These are phyloP conservation scores for Melieria picta DNA, from an alignment of 2,888 invertebrate species.

Conservation along the genomic window DNA sequence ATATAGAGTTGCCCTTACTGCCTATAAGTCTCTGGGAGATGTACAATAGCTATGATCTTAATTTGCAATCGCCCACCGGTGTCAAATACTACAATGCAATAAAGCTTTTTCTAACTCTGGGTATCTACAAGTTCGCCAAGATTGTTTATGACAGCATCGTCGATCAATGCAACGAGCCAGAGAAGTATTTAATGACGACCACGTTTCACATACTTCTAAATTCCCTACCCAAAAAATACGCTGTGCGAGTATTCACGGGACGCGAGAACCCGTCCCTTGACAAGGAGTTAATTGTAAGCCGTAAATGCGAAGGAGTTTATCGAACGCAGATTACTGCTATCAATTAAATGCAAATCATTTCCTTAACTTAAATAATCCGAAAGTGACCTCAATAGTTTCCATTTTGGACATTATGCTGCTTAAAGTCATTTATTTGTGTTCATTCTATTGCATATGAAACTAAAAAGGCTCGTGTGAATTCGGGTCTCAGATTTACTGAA, in stretches of 20 bases:
- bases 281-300: too few species aligned
- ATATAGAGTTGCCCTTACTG: slow-evolving; percentile 34
- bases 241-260: slow-evolving; percentile 4
- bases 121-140: slow-evolving; percentile 54
- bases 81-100: slow-evolving; percentile 45
- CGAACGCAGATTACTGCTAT: too few species aligned
- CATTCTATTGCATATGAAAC: too few species aligned
- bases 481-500: too few species aligned
- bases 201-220: slow-evolving; percentile 50
- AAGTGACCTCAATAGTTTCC: too few species aligned
- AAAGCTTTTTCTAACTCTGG: slow-evolving; percentile 47
- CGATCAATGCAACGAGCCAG: slow-evolving; percentile 38
- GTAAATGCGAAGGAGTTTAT: too few species aligned
- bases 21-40: slow-evolving; percentile 48
- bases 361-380: too few species aligned
- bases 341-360: too few species aligned
- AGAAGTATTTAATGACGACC: slow-evolving; percentile 49
- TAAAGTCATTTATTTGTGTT: too few species aligned
- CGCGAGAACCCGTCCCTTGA: too few species aligned
- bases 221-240: slow-evolving; percentile 33
- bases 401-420: too few species aligned
- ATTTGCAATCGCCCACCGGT: slow-evolving; percentile 23
- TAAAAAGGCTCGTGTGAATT: too few species aligned
- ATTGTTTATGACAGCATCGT: slow-evolving; percentile 48
- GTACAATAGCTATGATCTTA: slow-evolving; percentile 42